Base-by-base conservation (phyloP, 2,797 vertebrate genomes). In the Taenioides sp. region DNA sequence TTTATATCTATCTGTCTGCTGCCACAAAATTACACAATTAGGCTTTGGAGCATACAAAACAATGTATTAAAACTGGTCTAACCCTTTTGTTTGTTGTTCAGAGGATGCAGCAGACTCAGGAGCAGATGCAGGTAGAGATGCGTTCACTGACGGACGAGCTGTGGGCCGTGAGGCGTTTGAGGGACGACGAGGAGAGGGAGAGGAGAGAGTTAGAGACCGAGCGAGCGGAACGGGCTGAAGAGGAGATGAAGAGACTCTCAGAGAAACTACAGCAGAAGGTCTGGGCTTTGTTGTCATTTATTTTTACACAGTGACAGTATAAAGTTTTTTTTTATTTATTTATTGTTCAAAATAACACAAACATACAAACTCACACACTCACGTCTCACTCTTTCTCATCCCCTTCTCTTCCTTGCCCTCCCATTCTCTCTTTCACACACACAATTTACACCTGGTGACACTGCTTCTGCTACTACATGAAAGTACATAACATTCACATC, bases 251-350 rank as follows among this genome's bases (percentile, higher is more conserved):
- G 60, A 82, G 87, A 52, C 85, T 93, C 0, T 43, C 74, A 0
- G 72, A 74, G 0, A 86, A 86, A 25, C 88, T 93, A 20, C 83
- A 85, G 77, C 88, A 92, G 73, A 93, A 92, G 89, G 93, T 93
- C 40, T 17, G 54, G 52, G 20, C 52, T 2, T 22, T 22, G 6
- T 54, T 20, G 12, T 0, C 43, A 47, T 16, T 47, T 47, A 14
- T 43, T 43, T 43, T 43, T 43, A 43, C 14, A 43, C 12, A 43
- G 40, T 3, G 12, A 16, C 40, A 43, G 11, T 14, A 43, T 43
- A 43, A 12, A 43, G n/a, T n/a, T n/a, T n/a, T n/a, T n/a, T n/a
- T n/a, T n/a, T n/a, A n/a, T n/a, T n/a, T n/a, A n/a, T n/a, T n/a
- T n/a, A n/a, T 27, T 27, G 25, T 27, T 27, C 25, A 27, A 27